Evolutionary conservation across 1,140 invertebrate species (phyloP).

Genomic region (Ganaspis sp.): DNA sequence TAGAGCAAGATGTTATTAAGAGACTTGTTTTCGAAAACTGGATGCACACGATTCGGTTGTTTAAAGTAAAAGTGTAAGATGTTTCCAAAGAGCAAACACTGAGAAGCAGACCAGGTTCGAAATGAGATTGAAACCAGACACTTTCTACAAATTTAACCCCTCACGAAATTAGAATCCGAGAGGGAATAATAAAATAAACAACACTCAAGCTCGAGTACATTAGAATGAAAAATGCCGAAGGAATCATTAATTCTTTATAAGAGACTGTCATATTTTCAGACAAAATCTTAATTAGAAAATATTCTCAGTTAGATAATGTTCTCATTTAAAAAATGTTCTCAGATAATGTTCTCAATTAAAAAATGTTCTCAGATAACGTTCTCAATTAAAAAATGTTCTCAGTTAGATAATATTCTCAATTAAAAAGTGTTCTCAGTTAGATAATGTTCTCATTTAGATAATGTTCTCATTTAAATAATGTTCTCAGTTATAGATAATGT

Average conservation of each 20-base stretch:
- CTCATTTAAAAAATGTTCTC: neutral
- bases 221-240: too few species aligned
- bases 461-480: neutral
- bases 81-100: neutral
- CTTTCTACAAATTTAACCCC: neutral
- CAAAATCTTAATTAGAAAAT: neutral
- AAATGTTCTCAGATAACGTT: neutral
- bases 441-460: too few species aligned
- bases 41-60: neutral
- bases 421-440: too few species aligned
- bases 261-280: neutral
- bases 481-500: too few species aligned
- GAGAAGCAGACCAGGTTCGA: neutral
- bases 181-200: constrained; percentile 2
- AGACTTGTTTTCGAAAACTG: too few species aligned
- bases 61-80: neutral
- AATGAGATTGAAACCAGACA: neutral
- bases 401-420: too few species aligned
- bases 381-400: neutral
- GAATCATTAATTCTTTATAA: constrained; percentile 8
- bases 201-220: neutral
- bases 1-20: too few species aligned
- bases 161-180: constrained; percentile 4
- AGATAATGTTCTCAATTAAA: neutral
- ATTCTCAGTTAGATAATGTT: too few species aligned